A percentile compares a stretch with the other conserved stretches of the same genome.
phyloP scores from a whole-genome alignment of 2,888 invertebrate genomes.

The Linnaemya tessellans region DNA sequence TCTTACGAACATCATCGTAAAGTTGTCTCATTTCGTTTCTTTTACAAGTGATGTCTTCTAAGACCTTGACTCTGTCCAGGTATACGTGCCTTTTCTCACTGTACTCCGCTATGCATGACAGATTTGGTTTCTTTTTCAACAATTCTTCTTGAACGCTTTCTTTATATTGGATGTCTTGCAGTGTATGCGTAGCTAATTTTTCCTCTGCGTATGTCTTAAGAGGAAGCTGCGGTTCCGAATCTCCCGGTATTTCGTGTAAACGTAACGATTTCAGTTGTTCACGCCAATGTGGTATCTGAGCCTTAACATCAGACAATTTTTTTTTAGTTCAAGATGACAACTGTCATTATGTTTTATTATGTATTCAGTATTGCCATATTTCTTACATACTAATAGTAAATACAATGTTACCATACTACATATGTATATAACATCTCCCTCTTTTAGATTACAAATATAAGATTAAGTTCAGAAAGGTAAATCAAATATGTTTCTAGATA shows the following conservation, averaged over 20 bases:
- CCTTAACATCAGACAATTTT: constrained; percentile 85
- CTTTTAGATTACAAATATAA: too few relatives aligned
- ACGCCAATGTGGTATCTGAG: constrained; percentile 85
- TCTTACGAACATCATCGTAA: constrained; percentile 88
- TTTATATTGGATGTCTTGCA: constrained; percentile 86
- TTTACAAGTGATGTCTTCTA: constrained; percentile 91
- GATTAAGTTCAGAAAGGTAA: too few relatives aligned
- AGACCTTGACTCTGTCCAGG: constrained; percentile 88
- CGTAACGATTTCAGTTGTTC: constrained; percentile 85
- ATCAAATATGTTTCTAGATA: too few relatives aligned
- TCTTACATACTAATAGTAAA: too few relatives aligned
- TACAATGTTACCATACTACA: too few relatives aligned
- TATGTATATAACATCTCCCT: too few relatives aligned
- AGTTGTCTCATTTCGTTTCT: constrained; percentile 90
- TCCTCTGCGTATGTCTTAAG: constrained; percentile 87
- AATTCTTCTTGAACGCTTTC: constrained; percentile 85
- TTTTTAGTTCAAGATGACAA: too few relatives aligned
- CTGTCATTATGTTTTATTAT: too few relatives aligned
- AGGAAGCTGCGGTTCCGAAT: constrained; percentile 83
- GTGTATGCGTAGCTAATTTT: constrained; percentile 86
- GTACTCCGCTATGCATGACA: constrained; percentile 90
- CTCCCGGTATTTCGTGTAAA: constrained; percentile 86
- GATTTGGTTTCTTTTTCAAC: constrained; percentile 88
- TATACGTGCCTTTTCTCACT: constrained; percentile 89
- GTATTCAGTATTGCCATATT: too few relatives aligned